Base-by-base conservation (phyloP, 92 coral and sea anemone species). In the Zoanthus sansibaricus region DNA sequence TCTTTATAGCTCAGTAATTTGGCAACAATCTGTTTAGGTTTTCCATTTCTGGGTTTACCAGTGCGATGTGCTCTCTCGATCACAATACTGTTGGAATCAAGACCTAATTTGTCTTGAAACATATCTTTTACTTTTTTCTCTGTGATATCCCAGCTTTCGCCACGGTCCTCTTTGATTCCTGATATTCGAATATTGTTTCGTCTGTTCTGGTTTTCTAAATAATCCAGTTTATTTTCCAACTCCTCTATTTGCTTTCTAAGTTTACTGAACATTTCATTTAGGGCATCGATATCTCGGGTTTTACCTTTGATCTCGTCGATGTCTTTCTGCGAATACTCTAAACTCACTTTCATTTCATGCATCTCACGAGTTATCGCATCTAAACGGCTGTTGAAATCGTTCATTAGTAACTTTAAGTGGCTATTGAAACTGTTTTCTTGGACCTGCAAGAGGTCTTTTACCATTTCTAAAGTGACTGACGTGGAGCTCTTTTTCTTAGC, bases 121-220 rank as follows among this genome's bases (percentile, higher is more conserved):
- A 72, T 33, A 72, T 72, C 76, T 72, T 72, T 72, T 32, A 72
- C 51, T 72, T 72, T 72, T 44, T 42, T 72, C 76, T 72, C 76
- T 72, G 76, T 72, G 16, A 46, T 46, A 31, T 72, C 76, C 54
- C 76, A 72, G 76, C 51, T 72, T 72, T 72, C 76, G 25, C 52
- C 52, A 8, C 18, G 75, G 75, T 31, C 47, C 75, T 71, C 75
- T 71, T 31, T 71, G 47, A 71, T 71, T 71, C 75, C 75, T 71
- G 48, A 33, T 42, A 72, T 72, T 33, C 52, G 52, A 7, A 72
- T 72, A 72, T 72, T 72, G 51, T 72, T 72, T 8, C 76, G 25
- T 32, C 52, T 72, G 51, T 72, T 37, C 51, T 72, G 76, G 21
- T 72, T 72, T 72, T 72, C 76, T 3, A 72, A n/a, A 72, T 72